phyloP scores from a whole-genome alignment of 2,797 vertebrate genomes.

The Sciurus vulgaris region DNA sequence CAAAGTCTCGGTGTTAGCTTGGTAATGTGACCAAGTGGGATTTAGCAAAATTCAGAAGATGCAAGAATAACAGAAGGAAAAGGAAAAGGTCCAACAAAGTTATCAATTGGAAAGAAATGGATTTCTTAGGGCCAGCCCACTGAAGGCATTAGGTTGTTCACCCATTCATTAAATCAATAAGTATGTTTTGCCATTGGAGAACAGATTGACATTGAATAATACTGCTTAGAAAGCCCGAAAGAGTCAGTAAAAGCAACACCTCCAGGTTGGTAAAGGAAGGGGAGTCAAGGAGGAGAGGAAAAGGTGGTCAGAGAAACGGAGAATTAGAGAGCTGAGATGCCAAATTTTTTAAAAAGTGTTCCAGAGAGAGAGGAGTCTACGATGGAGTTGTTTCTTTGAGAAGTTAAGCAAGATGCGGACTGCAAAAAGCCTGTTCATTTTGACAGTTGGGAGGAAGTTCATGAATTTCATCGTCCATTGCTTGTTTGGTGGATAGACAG shows the following conservation, averaged over 20 bases:
- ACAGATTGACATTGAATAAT: background rate
- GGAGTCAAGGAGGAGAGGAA: background rate
- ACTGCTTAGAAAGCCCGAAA: background rate
- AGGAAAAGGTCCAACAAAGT: background rate
- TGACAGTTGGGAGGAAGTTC: background rate
- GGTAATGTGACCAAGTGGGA: background rate
- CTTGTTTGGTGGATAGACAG: conserved; percentile 40
- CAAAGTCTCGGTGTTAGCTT: background rate
- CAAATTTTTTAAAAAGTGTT: background rate
- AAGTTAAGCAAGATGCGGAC: background rate
- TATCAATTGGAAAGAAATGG: background rate
- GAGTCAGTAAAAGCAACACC: background rate
- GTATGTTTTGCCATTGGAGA: background rate
- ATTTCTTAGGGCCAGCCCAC: background rate
- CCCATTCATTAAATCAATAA: background rate
- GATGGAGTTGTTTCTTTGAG: background rate
- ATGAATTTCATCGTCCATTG: conserved; percentile 10
- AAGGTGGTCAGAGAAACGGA: background rate
- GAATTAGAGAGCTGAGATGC: background rate
- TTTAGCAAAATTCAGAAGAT: background rate
- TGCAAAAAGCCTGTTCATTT: background rate
- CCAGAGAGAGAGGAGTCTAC: background rate
- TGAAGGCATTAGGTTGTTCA: background rate
- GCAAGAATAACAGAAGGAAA: background rate
- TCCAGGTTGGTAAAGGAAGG: background rate